Conservation (phyloP, 2,113 vertebrate genomes). For the Festucalex cinctus region DNA sequence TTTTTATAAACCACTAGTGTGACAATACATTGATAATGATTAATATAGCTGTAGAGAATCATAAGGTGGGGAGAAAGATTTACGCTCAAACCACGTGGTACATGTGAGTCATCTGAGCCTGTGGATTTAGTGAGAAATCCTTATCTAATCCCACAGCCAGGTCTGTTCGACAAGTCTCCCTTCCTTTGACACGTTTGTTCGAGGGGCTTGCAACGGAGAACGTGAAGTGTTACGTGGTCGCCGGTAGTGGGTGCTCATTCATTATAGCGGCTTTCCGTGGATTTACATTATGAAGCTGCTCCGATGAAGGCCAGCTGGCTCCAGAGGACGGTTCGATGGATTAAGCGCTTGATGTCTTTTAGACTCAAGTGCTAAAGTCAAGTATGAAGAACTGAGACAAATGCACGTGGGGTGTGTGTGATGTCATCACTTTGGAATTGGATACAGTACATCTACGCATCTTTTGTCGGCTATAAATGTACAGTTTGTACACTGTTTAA, state of each 20-base stretch:
- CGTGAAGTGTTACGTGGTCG: slow-evolving; percentile 19
- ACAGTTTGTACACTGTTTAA: too few species aligned
- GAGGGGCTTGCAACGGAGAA: slow-evolving; percentile 5
- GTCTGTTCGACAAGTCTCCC: slow-evolving; percentile 21
- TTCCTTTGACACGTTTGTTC: background rate
- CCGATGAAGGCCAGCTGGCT: slow-evolving; percentile 61
- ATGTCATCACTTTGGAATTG: background rate
- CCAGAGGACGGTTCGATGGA: slow-evolving; percentile 65
- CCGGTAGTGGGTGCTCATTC: background rate
- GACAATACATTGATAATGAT: background rate
- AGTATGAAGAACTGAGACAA: slow-evolving; percentile 35
- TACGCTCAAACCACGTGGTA: slow-evolving; percentile 34
- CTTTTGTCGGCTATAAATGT: background rate
- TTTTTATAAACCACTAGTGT: too few species aligned
- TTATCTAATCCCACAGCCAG: slow-evolving; percentile 58
- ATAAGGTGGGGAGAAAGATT: background rate
- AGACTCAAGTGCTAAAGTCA: slow-evolving; percentile 65
- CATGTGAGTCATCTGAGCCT: slow-evolving; percentile 50
- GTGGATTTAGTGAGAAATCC: slow-evolving; percentile 65
- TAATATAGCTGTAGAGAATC: background rate
- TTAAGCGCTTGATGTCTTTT: slow-evolving; percentile 63
- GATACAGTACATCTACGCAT: too few species aligned
- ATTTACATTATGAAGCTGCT: background rate
- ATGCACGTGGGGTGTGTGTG: background rate
- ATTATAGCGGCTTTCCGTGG: background rate